Conservation (phyloP, 2,888 invertebrate species). For the Agrochola lota region DNA sequence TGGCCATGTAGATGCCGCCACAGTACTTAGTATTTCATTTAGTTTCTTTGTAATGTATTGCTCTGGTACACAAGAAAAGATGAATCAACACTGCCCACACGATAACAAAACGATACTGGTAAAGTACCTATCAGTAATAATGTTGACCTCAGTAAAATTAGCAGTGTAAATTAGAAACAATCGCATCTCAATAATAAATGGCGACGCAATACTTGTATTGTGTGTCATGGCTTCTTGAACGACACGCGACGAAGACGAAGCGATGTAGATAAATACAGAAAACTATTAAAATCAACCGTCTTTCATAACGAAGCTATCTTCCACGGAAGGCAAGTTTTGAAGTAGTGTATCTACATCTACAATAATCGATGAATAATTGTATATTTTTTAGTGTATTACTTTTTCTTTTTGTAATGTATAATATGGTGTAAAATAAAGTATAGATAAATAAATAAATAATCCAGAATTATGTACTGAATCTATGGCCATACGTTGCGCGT, state of each 20-base stretch:
- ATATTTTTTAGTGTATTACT: too few relatives aligned
- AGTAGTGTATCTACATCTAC: neutral
- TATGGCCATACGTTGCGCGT: too few relatives aligned
- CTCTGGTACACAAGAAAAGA: neutral
- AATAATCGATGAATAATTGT: too few relatives aligned
- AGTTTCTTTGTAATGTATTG: too few relatives aligned
- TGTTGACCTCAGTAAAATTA: constrained; percentile 30
- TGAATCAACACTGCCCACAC: neutral
- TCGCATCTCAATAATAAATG: constrained; percentile 39
- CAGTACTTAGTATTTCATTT: too few relatives aligned
- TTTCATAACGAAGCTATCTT: neutral
- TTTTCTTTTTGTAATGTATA: too few relatives aligned
- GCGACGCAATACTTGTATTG: constrained; percentile 38
- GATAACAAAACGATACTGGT: neutral
- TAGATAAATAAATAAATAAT: too few relatives aligned
- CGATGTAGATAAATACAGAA: neutral
- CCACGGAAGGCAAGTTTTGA: neutral
- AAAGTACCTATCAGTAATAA: constrained; percentile 18
- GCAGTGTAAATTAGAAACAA: constrained; percentile 34
- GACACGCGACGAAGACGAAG: constrained; percentile 47
- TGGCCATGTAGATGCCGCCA: too few relatives aligned
- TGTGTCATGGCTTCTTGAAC: constrained; percentile 57
- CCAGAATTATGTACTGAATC: too few relatives aligned
- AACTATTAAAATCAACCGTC: neutral
- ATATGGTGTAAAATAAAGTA: too few relatives aligned